Conservation (phyloP, 2,888 invertebrate species). For the Baronia brevicornis region DNA sequence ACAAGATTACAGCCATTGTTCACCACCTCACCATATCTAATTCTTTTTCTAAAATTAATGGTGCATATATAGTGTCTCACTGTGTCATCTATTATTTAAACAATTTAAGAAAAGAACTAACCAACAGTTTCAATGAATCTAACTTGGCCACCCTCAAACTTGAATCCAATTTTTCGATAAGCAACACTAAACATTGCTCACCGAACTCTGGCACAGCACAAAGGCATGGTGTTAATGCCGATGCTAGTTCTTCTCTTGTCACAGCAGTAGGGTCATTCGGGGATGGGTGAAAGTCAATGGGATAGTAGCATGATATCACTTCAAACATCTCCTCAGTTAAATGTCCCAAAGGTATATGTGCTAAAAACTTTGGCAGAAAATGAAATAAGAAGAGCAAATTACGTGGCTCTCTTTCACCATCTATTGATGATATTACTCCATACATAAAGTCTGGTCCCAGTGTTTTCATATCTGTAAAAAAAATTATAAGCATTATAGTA, state of each 20-base stretch:
- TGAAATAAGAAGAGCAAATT: constrained; percentile 88
- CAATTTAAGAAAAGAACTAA: constrained; percentile 28
- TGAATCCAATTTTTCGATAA: constrained; percentile 90
- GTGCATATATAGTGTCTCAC: too few relatives aligned
- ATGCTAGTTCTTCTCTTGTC: constrained; percentile 82
- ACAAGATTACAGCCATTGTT: too few relatives aligned
- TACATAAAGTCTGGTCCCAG: constrained; percentile 89
- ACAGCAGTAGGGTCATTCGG: constrained; percentile 77
- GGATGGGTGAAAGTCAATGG: constrained; percentile 88
- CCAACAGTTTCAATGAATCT: constrained; percentile 87
- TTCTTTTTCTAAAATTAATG: too few relatives aligned
- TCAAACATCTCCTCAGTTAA: constrained; percentile 96
- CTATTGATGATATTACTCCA: constrained; percentile 88
- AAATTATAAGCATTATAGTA: constrained; percentile 4
- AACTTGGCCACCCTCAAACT: constrained; percentile 86
- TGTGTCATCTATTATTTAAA: constrained; percentile 1
- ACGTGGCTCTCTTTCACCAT: constrained; percentile 94
- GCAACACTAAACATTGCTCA: constrained; percentile 82
- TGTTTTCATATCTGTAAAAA: constrained; percentile 76
- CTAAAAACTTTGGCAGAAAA: constrained; percentile 82
- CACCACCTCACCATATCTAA: too few relatives aligned
- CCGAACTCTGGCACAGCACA: constrained; percentile 84
- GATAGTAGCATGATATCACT: constrained; percentile 95
- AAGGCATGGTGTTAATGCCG: constrained; percentile 81
- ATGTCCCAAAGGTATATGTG: constrained; percentile 80